Evolutionary conservation across 2,113 vertebrate species (phyloP).

Genomic region (Petaurus breviceps): DNA sequence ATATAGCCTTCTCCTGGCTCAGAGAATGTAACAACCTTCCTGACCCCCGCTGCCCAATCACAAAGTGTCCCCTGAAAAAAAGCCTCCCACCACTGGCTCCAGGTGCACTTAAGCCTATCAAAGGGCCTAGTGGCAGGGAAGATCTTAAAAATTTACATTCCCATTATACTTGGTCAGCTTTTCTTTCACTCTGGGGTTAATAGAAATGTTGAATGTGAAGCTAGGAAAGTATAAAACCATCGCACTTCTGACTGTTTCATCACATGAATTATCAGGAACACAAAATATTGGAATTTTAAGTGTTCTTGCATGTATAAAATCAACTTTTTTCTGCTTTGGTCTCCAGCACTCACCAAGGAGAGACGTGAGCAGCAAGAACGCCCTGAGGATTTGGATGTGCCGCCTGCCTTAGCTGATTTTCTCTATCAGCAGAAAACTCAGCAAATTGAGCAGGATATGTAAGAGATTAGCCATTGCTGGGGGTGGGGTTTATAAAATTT

Average conservation of each 20-base stretch:
- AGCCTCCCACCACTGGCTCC: too few species aligned
- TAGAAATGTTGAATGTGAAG: background rate
- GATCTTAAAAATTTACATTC: too few species aligned
- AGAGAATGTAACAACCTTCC: too few species aligned
- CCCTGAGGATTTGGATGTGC: conserved; percentile 94
- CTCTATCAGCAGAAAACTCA: conserved; percentile 95
- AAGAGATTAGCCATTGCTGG: conserved; percentile 71
- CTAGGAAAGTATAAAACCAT: rapidly evolving
- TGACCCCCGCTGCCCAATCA: too few species aligned
- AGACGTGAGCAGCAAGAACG: conserved; percentile 89
- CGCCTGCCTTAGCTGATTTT: conserved; percentile 94
- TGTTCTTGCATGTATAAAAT: background rate
- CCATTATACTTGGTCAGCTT: background rate
- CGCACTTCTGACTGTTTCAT: background rate
- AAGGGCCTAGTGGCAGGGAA: too few species aligned
- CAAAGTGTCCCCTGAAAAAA: too few species aligned
- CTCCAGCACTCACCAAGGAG: conserved; percentile 89
- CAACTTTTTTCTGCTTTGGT: conserved; percentile 65
- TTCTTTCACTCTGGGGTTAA: background rate
- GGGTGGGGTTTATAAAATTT: background rate
- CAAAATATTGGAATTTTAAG: background rate
- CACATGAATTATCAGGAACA: background rate
- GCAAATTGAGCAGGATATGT: conserved; percentile 94
- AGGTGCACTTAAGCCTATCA: too few species aligned
- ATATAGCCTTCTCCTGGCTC: too few species aligned